Evolutionary conservation across 2,888 invertebrate genomes (phyloP), one percentile per base, ranked within the genome.

Genomic region (Trichacis sp.): DNA sequence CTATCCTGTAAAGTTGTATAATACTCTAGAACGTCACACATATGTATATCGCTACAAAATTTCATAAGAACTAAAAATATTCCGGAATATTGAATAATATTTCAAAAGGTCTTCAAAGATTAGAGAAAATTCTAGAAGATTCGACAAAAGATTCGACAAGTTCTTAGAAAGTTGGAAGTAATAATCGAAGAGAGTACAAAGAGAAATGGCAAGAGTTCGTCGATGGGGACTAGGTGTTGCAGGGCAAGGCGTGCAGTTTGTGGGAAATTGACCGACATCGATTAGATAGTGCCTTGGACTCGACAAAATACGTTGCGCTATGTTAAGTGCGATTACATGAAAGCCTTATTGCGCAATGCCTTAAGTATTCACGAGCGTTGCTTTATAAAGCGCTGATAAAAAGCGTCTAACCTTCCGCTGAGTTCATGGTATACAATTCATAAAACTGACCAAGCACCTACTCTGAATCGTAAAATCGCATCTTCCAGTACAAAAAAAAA

Each of bases 191-290:
- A n/a, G n/a, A n/a, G n/a, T n/a, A n/a, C n/a, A n/a, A n/a, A 24
- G 24, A 33, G 33, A n/a, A 33, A 33, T 33, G n/a, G 33, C 33
- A n/a, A 33, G 2, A 33, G 33, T 33, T 33, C 33, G 9, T n/a
- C 11, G n/a, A n/a, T 33, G 33, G n/a, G n/a, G n/a, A 6, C 33
- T 2, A n/a, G 33, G 33, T n/a, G 9, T 6, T 33, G 24, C 24
- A 3, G 33, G 33, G 33, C 33, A n/a, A 33, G 33, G 33, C 33
- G 53, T 43, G 33, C 45, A 19, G 36, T 38, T 56, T 65, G 65
- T 65, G 65, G 65, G 65, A 65, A 65, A 61, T 65, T 61, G 65
- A 61, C 65, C 61, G 55, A 29, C 57, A n/a, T 6, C 11, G n/a
- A n/a, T n/a, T n/a, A 33, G 2, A 9, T 3, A 33, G 33, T 58